These are phyloP conservation scores for human (Homo sapiens) DNA, from an alignment of 2,113 vertebrate genomes.

Conservation along the genomic window GRCh38 chr12:96235501-96236000, in stretches of 20 bases:
- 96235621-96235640: background rate
- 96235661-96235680: background rate
- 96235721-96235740: background rate
- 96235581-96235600: background rate
- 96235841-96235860: too few species aligned
- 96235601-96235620: background rate
- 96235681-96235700: background rate
- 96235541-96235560: background rate
- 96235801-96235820: background rate
- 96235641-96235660: background rate
- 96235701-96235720: background rate
- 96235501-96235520: fast-evolving
- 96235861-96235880: too few species aligned
- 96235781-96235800: too few species aligned
- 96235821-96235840: too few species aligned
- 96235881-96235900: too few species aligned
- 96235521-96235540: background rate
- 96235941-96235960: too few species aligned
- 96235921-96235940: too few species aligned
- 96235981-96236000: too few species aligned
- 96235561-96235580: background rate
- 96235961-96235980: too few species aligned
- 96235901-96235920: too few species aligned
- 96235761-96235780: background rate
- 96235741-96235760: background rate